Percentiles rank a stretch among this genome's conserved stretches.
phyloP scores from a whole-genome alignment of 2,888 invertebrate species.

The Hemithea aestivaria region DNA sequence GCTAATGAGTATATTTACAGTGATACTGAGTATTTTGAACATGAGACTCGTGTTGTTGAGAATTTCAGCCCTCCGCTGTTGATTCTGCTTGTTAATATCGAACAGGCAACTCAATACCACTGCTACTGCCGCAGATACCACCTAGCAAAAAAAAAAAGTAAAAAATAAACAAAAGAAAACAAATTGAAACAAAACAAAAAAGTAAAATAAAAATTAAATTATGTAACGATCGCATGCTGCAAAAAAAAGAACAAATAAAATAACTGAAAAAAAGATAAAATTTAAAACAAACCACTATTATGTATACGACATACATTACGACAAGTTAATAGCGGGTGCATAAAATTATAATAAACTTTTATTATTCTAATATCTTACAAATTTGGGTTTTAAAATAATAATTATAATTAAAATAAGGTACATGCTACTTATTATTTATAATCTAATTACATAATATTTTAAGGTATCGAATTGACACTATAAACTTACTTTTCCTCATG shows the following conservation, averaged over 20 bases:
- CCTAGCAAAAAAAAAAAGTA: constrained; percentile 64
- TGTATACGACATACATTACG: too few species aligned
- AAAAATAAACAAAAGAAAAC: constrained; percentile 38
- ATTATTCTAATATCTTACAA: too few species aligned
- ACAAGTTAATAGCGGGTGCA: too few species aligned
- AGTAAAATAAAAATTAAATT: constrained; percentile 24
- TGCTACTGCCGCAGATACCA: constrained; percentile 79
- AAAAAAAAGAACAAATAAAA: constrained; percentile 16
- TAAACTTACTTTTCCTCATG: too few species aligned
- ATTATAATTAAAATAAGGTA: too few species aligned
- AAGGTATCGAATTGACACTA: too few species aligned
- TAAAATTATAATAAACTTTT: too few species aligned
- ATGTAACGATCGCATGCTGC: neutral
- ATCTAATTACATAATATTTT: too few species aligned
- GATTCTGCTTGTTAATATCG: constrained; percentile 80
- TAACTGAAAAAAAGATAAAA: constrained; percentile 7
- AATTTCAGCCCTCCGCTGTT: constrained; percentile 78
- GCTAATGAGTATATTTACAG: constrained; percentile 80
- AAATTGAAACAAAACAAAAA: constrained; percentile 29
- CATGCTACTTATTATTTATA: too few species aligned
- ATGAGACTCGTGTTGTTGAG: constrained; percentile 80
- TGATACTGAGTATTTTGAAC: constrained; percentile 79
- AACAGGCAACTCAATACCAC: constrained; percentile 78
- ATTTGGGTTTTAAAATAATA: too few species aligned
- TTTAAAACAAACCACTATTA: too few species aligned